Evolutionary conservation across 1,140 invertebrate species (phyloP).

Genomic region (Hyphantria cunea): DNA sequence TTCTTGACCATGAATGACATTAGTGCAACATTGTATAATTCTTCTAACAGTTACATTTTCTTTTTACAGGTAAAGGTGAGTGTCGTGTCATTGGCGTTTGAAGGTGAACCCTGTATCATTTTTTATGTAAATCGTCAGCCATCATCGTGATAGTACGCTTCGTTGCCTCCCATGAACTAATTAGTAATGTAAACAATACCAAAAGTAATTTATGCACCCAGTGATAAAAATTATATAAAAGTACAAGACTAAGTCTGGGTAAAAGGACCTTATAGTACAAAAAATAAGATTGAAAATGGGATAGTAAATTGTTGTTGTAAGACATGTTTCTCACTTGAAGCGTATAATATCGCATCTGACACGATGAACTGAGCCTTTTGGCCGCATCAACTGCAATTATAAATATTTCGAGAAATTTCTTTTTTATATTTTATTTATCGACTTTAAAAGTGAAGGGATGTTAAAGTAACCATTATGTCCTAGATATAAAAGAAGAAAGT

Average conservation of each 20-base stretch:
- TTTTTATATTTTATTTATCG: no score
- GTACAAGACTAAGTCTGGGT: not conserved
- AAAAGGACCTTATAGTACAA: not conserved
- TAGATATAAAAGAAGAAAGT: no score
- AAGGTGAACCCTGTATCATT: conserved; percentile 14
- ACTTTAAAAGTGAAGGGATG: no score
- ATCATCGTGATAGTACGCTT: conserved; percentile 9
- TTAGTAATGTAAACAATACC: conserved; percentile 25
- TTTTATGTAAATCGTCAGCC: conserved; percentile 12
- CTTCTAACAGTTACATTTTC: conserved; percentile 31
- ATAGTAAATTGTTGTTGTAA: no score
- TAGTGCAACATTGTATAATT: not conserved
- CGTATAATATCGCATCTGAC: conserved; percentile 21
- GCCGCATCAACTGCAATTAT: no score
- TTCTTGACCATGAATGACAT: no score
- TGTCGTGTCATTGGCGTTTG: conserved; percentile 3
- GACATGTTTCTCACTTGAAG: not conserved
- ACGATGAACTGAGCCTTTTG: conserved; percentile 1
- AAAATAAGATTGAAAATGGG: no score
- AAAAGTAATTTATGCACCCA: conserved; percentile 18
- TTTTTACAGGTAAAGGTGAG: conserved; percentile 71
- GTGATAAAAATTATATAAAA: not conserved
- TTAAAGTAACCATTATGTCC: no score
- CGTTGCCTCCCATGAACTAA: conserved; percentile 25
- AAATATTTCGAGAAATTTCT: no score